Evolutionary conservation across 2,888 invertebrate species (phyloP), one percentile per base, ranked within the genome.

Genomic region (Cephonodes hylas): DNA sequence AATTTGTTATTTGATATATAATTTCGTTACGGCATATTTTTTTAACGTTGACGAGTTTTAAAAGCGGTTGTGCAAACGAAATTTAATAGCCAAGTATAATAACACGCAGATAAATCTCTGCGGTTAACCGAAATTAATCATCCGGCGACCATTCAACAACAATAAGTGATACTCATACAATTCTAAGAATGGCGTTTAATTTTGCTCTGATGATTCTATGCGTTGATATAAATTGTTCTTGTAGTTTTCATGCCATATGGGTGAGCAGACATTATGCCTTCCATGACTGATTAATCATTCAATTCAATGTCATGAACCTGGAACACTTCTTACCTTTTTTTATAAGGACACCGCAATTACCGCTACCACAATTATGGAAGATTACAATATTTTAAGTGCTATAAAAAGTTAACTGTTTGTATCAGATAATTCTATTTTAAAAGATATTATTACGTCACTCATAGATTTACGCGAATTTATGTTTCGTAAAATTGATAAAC

Each of bases 111-210:
- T 60, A 48, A 58, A 45, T 23, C 44, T 23, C 18, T 81, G 85
- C 72, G 85, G 85, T 83, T 77, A 77, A 72, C 74, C 73, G 56
- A 74, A 67, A 77, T 82, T 82, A 82, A 81, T 87, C 84, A 84
- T 77, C 72, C 56, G 64, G 65, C 38, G 38, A 23, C 8, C 20
- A 25, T 42, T 66, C 70, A 74, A 68, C 68, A 74, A 67, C 68
- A 74, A 67, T 68, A 58, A 59, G 64, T 70, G 68, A 74, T 74
- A 75, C 71, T 69, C 62, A 65, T 63, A 64, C 57, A 61, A 18
- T 80, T 81, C 83, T 66, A 25, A 42, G 61, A 62, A 62, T 2
- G 42, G 23, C 20, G 23, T 58, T 34, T 48, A 58, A 48, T 48
- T 60, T 48, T 46, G 38, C 38, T 22, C 18, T 34, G 20, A n/a